Conservation (phyloP, 2,888 invertebrate species). For the Sycophila texana region DNA sequence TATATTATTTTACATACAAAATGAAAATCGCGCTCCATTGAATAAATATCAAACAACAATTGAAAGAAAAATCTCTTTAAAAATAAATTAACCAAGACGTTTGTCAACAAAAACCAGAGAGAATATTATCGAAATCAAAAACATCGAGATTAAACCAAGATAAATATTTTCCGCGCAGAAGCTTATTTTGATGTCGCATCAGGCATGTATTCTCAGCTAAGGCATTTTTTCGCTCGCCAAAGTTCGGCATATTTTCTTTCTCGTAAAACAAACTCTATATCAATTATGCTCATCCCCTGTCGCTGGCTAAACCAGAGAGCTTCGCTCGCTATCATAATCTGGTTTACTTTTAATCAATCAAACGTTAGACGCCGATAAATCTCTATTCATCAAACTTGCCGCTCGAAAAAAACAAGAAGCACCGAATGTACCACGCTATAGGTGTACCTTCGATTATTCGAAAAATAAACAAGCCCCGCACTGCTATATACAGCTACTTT, state of each 20-base stretch:
- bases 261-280: conserved; percentile 1
- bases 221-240: no score
- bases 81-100: no score
- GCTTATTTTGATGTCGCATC: no score
- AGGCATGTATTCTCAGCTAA: no score
- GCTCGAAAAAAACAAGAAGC: not conserved
- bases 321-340: conserved; percentile 17
- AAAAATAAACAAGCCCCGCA: conserved; percentile 26
- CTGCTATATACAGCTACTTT: conserved; percentile 22
- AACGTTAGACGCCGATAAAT: conserved; percentile 31
- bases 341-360: conserved; percentile 52
- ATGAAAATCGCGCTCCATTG: not conserved
- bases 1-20: not conserved
- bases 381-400: conserved; percentile 34
- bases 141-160: no score
- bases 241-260: conserved; percentile 7
- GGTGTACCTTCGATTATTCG: conserved; percentile 34
- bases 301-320: not conserved
- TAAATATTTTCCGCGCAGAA: no score
- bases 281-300: not conserved
- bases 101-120: no score
- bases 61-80: no score
- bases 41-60: no score
- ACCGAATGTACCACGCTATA: not conserved
- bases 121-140: no score